Evolutionary conservation across 2,888 invertebrate genomes (phyloP).

Genomic region (Eupelmus urozonus): DNA sequence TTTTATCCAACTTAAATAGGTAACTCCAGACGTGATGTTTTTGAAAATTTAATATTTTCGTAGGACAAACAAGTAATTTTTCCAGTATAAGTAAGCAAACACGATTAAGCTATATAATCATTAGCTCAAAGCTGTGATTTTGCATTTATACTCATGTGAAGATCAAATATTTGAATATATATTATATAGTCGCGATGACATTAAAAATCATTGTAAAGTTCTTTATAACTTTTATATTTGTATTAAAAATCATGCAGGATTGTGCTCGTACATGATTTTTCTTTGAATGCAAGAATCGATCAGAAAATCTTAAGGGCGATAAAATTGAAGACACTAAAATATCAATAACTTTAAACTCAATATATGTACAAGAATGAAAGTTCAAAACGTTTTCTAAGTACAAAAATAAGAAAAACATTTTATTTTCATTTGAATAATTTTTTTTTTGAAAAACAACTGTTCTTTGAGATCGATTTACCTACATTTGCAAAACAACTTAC

Average conservation of each 20-base stretch:
- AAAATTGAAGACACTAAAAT: constrained; percentile 6
- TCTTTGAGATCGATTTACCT: constrained; percentile 10
- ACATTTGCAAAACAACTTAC: constrained; percentile 13
- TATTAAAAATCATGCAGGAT: constrained; percentile 22
- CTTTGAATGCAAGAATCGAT: constrained; percentile 15
- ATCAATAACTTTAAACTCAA: constrained; percentile 15
- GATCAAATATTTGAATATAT: constrained; percentile 49
- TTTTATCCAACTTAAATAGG: constrained; percentile 35
- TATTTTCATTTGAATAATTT: constrained; percentile 21
- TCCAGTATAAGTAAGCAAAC: constrained; percentile 42
- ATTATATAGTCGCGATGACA: constrained; percentile 42
- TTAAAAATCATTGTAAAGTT: constrained; percentile 49
- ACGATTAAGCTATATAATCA: constrained; percentile 44
- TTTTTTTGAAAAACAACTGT: constrained; percentile 4
- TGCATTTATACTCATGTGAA: constrained; percentile 55
- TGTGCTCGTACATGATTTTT: constrained; percentile 34
- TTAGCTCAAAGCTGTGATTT: constrained; percentile 59
- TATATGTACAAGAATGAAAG: constrained; percentile 3
- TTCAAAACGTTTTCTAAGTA: constrained; percentile 34
- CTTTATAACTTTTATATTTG: constrained; percentile 21
- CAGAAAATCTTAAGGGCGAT: constrained; percentile 7
- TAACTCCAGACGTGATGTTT: constrained; percentile 41
- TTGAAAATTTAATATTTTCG: constrained; percentile 44
- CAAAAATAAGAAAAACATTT: constrained; percentile 16
- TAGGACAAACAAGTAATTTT: constrained; percentile 37